Base-by-base conservation (phyloP, 2,888 invertebrate genomes). In the Gastrophysa polygoni region DNA sequence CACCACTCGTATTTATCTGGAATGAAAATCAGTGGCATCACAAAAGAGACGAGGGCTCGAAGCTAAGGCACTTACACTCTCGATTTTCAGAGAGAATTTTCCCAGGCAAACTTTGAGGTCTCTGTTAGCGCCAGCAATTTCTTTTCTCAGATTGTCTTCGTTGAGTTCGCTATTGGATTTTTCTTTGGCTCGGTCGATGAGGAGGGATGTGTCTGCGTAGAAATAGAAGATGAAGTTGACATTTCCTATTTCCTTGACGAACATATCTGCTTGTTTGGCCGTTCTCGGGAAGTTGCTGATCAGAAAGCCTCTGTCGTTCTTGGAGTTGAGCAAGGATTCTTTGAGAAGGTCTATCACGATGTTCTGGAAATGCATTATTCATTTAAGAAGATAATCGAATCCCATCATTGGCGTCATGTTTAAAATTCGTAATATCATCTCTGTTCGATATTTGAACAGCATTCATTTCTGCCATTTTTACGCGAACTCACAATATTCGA, bases 201-300 rank as follows among this genome's bases (percentile, higher is more conserved):
- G 59, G 20, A 65, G 64, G 1, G 71, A 59, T 6, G 70, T 67
- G 47, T 77, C 74, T 5, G 75, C 68, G 57, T 73, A 72, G 32
- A 80, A 68, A 57, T 77, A 76, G 46, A 79, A 69, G n/a, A 78
- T 70, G 17, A 75, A 74, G 54, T 76, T 74, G 1, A 78, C 77
- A 21, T 75, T 69, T n/a, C 66, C 71, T 49, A 80, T 73, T 70
- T 80, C 80, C 48, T 76, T 75, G 7, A 75, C 70, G 57, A 81
- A 81, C 58, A 77, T 59, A 18, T 66, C 60, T 1, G 79, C 79
- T 68, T 80, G 79, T 56, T 74, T 82, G 10, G 81, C 81, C 58
- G 83, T 86, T 75, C 82, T 83, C 7, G 87, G 87, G 76, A 87
- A 87, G 11, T 85, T 85, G 8, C 85, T 85, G 44, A 87, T 75